phyloP scores from a whole-genome alignment of 2,888 invertebrate species.

The Drosophila helvetica region DNA sequence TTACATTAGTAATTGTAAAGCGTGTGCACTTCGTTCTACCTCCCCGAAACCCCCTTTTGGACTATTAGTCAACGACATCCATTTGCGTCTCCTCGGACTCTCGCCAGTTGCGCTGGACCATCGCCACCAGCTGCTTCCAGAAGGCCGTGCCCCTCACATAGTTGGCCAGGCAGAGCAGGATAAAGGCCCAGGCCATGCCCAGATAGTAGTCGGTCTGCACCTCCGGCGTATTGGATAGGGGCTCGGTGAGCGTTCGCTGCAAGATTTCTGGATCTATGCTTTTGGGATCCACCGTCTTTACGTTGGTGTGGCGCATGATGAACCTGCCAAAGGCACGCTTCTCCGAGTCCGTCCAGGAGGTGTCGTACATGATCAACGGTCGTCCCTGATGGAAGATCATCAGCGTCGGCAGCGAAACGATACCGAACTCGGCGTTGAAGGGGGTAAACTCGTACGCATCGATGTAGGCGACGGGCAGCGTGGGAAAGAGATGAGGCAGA shows the following conservation, averaged over 20 bases:
- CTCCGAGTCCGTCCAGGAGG: conserved; percentile 88
- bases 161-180: conserved; percentile 89
- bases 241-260: conserved; percentile 85
- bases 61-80: conserved; percentile 67
- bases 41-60: neutral
- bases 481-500: conserved; percentile 93
- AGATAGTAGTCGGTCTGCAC: conserved; percentile 92
- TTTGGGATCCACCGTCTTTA: conserved; percentile 84
- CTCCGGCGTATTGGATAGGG: conserved; percentile 90
- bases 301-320: conserved; percentile 90
- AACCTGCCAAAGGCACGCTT: conserved; percentile 92
- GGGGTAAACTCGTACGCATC: conserved; percentile 93
- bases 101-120: conserved; percentile 93
- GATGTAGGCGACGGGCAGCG: conserved; percentile 93
- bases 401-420: conserved; percentile 94
- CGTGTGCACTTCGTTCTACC: neutral
- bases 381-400: conserved; percentile 95
- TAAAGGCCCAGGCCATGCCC: conserved; percentile 93
- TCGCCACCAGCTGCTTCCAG: conserved; percentile 92
- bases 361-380: conserved; percentile 83
- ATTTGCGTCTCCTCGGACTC: conserved; percentile 87
- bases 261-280: conserved; percentile 6
- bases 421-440: conserved; percentile 95
- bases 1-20: conserved; percentile 52
- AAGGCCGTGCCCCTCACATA: conserved; percentile 91